Conservation (phyloP, 2,888 invertebrate species). For the Hermaeophaga mercurialis region DNA sequence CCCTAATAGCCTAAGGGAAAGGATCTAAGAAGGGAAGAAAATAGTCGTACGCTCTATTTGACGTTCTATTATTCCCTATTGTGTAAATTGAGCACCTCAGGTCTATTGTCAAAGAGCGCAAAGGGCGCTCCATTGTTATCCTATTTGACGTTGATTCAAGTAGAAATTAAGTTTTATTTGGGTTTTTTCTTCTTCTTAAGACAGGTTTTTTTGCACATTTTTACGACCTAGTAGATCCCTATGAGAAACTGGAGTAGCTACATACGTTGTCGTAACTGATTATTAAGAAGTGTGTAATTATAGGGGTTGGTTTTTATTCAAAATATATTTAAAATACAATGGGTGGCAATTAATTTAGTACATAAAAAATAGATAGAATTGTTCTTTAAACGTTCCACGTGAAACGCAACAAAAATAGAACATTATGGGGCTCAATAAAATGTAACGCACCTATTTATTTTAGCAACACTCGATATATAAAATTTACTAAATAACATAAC, state of each 20-base stretch:
- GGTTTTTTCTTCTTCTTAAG: constrained; percentile 16
- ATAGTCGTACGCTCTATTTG: constrained; percentile 46
- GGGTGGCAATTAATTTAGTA: neutral
- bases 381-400: no score
- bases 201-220: constrained; percentile 23
- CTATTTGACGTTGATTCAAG: constrained; percentile 42
- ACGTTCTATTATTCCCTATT: constrained; percentile 45
- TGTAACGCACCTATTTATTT: no score
- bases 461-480: no score
- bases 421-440: no score
- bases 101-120: constrained; percentile 40
- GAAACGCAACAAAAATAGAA: no score
- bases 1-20: constrained; percentile 41
- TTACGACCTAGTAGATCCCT: constrained; percentile 12
- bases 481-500: no score
- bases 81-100: constrained; percentile 42
- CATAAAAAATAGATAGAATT: no score
- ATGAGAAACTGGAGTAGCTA: neutral
- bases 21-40: constrained; percentile 36
- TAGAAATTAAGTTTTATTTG: constrained; percentile 31
- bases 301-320: neutral
- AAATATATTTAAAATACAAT: neutral
- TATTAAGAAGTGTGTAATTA: neutral
- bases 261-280: neutral
- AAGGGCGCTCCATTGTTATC: constrained; percentile 37